These are phyloP conservation scores for Drosophila kuntzei DNA, from an alignment of 2,888 invertebrate genomes.

Conservation along the genomic window DNA sequence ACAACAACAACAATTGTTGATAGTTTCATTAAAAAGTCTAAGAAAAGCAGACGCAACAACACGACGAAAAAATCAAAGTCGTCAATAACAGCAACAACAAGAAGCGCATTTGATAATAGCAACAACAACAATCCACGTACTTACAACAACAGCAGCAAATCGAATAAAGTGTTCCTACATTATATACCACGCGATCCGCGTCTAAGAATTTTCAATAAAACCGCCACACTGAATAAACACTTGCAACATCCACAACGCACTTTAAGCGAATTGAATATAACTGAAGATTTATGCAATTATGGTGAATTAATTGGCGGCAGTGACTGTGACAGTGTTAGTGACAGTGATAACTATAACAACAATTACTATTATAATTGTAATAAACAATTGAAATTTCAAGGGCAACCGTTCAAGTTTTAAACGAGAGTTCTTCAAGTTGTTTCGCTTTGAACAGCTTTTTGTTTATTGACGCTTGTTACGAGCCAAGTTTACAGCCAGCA, in stretches of 20 bases:
- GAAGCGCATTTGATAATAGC: constrained; percentile 55
- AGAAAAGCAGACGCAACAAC: constrained; percentile 38
- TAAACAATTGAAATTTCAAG: constrained; percentile 41
- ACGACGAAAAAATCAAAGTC: constrained; percentile 35
- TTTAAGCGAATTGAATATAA: constrained; percentile 80
- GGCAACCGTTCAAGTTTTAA: constrained; percentile 34
- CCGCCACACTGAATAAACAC: constrained; percentile 80
- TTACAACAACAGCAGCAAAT: constrained; percentile 84
- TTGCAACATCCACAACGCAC: constrained; percentile 54
- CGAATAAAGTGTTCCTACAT: constrained; percentile 84
- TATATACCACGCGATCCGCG: constrained; percentile 85
- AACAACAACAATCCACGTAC: constrained; percentile 81
- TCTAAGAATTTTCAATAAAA: constrained; percentile 81
- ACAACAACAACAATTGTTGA: constrained; percentile 35
- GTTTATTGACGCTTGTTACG: constrained; percentile 7
- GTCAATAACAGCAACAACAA: constrained; percentile 4
- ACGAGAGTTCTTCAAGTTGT: constrained; percentile 9
- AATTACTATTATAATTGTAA: constrained; percentile 19
- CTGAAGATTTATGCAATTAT: constrained; percentile 84
- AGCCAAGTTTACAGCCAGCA: constrained; percentile 10
- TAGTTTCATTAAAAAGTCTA: constrained; percentile 42
- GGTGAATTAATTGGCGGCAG: constrained; percentile 84
- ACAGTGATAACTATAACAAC: not conserved
- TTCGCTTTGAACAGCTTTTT: constrained; percentile 4
- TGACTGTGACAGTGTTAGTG: constrained; percentile 27